These are phyloP conservation scores for Eupristina koningsbergeri DNA, from an alignment of 1,140 invertebrate species.

Conservation along the genomic window DNA sequence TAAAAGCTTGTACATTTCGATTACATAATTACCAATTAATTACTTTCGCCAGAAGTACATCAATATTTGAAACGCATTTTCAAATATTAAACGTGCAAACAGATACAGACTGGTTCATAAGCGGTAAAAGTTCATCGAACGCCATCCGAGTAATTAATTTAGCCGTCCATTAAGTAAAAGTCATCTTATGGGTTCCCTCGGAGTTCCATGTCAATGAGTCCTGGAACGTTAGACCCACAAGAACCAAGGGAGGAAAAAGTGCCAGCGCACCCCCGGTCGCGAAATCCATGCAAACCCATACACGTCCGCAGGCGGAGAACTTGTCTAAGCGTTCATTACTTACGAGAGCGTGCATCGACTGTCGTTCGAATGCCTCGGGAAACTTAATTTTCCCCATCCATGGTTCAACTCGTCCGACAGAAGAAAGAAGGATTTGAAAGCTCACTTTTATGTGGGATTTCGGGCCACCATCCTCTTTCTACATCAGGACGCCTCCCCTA, in stretches of 20 bases:
- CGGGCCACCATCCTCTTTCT: neutral
- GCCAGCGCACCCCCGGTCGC: neutral
- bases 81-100: neutral
- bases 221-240: neutral
- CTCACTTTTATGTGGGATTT: conserved; percentile 34
- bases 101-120: neutral
- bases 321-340: neutral
- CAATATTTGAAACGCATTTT: neutral
- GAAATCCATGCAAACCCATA: conserved; percentile 2
- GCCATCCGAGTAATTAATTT: neutral
- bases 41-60: no score
- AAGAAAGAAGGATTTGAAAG: conserved; percentile 20
- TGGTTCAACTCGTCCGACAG: neutral
- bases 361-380: neutral
- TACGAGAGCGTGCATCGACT: neutral
- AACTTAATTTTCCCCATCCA: conserved; percentile 32
- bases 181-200: neutral
- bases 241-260: neutral
- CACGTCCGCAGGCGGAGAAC: neutral
- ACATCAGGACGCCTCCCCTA: neutral
- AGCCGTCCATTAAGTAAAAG: conserved; percentile 10
- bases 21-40: no score
- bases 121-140: neutral
- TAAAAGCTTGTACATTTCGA: no score
- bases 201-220: neutral